Base-by-base conservation (phyloP, 2,797 vertebrate genomes). In the Ciconia nigra region DNA sequence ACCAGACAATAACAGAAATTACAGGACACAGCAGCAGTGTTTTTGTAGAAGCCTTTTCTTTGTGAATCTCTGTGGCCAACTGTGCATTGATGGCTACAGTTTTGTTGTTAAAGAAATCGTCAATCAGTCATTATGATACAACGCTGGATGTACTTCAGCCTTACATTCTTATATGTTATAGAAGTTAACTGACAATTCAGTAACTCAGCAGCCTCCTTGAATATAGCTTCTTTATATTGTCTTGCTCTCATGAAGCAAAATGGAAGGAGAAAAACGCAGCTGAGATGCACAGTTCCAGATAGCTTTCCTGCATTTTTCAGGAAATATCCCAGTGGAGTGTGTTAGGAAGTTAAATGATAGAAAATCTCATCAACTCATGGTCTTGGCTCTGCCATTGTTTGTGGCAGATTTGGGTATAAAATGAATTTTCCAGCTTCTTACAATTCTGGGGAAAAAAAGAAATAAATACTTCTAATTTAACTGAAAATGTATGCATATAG, bases 181-280 rank as follows among this genome's bases (percentile, higher is more conserved):
- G 79, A 91, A 66, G 72, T 89, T 94, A 93, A 93, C 54, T 65
- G 51, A 67, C 67, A 93, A 76, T 88, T 88, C 83, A 95, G 41
- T 87, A 97, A 95, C 66, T 70, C 81, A 80, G 71, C 44, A 87
- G 55, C 21, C 44, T 95, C 57, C 74, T 85, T 67, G 66, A 80
- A 70, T 67, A 69, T 15, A 79, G 26, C 11, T 82, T 59, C 47
- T 82, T 80, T 85, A 63, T 63, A 24, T 58, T 89, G 54, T 78
- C 63, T 70, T 72, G 37, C 33, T 94, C 44, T 88, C 52, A 12
- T 10, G 57, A 83, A 71, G 42, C 29, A 89, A 80, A 95, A 81
- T 44, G 29, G 13, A 86, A 92, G 52, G 41, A 25, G 9, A 6
- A 66, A 78, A 83, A 28, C 22, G 44, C 84, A 87, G 14, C 73